Percentiles rank a stretch among this genome's conserved stretches.
phyloP scores from a whole-genome alignment of 2,113 vertebrate species.

The Toxostoma redivivum region DNA sequence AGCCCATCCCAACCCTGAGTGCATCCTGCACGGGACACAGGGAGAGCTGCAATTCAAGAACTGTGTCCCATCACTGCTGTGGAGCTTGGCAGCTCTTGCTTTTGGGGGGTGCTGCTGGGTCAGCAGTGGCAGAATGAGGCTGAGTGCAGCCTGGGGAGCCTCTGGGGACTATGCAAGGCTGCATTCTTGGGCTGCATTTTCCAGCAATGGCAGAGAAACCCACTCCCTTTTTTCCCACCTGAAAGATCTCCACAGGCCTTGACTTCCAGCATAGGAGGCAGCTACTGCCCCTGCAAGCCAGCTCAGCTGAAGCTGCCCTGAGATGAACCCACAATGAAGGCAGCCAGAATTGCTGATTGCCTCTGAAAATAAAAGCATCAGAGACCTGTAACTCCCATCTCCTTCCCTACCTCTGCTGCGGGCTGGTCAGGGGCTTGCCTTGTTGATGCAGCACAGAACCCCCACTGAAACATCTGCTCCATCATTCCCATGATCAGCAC shows the following conservation, averaged over 20 bases:
- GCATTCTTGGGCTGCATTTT: background rate
- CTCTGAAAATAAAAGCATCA: background rate
- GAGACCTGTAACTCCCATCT: background rate
- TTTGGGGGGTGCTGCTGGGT: accelerated
- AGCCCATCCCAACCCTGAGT: accelerated
- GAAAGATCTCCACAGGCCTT: background rate
- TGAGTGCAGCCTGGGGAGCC: background rate
- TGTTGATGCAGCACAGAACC: accelerated
- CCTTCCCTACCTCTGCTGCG: background rate
- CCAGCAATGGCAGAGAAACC: background rate
- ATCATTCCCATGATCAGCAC: background rate
- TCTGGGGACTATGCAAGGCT: background rate
- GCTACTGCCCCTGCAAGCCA: background rate
- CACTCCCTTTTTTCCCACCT: background rate
- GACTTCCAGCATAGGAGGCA: background rate
- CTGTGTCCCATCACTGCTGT: accelerated
- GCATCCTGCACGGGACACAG: accelerated
- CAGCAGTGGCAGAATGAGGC: background rate
- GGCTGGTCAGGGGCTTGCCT: background rate
- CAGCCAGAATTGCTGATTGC: background rate
- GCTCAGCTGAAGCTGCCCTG: background rate
- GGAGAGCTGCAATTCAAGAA: accelerated
- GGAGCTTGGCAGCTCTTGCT: accelerated
- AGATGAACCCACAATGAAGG: background rate
- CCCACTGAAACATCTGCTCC: background rate